phyloP scores from a whole-genome alignment of 2,113 vertebrate species.

The Boulengeromyrus knoepffleri region DNA sequence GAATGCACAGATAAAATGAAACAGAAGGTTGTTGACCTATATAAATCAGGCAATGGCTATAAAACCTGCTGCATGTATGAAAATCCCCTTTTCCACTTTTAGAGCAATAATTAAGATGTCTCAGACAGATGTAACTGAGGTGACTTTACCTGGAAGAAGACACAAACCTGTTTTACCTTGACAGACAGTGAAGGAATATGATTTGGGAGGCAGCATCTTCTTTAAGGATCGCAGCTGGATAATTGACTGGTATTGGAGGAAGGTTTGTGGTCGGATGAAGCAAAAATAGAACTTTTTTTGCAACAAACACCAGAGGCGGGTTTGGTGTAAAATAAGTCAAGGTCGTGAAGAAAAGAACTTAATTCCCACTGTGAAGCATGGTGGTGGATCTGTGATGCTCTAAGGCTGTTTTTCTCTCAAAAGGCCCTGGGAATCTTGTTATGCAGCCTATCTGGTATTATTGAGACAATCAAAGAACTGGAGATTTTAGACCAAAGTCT shows the following conservation, averaged over 20 bases:
- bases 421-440: not conserved
- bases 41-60: not conserved
- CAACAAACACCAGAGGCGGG: not conserved
- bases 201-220: not conserved
- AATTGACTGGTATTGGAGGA: not conserved
- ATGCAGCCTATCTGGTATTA: not conserved
- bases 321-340: slow-evolving; percentile 14
- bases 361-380: not conserved
- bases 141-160: not conserved
- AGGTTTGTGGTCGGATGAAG: not conserved
- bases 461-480: not conserved
- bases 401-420: not conserved
- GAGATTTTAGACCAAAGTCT: not conserved
- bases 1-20: not conserved
- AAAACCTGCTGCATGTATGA: not conserved
- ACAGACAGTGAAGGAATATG: not conserved
- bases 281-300: slow-evolving; percentile 10
- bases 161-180: not conserved
- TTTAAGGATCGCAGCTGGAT: not conserved
- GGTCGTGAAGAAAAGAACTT: not conserved
- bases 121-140: not conserved
- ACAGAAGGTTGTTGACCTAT: not conserved
- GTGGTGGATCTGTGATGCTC: not conserved
- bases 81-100: not conserved
- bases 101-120: not conserved